Evolutionary conservation across 2,888 invertebrate genomes (phyloP), one percentile per base, ranked within the genome.

Genomic region (Agriopis leucophaearia): DNA sequence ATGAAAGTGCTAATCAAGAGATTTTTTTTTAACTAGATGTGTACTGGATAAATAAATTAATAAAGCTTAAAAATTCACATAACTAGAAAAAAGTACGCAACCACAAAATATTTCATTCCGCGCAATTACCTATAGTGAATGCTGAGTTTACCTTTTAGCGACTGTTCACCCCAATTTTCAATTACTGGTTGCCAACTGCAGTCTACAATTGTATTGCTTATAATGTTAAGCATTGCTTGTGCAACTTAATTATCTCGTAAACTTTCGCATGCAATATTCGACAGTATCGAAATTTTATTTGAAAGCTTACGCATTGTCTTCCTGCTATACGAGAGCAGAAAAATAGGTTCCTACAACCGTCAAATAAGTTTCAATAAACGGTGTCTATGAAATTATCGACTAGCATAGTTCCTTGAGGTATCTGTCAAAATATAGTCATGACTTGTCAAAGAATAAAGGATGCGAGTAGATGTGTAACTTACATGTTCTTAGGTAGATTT

Each of bases 81-180:
- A 27, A 27, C 27, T 2, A 27, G 0, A 27, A 27, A 27, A 27
- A 27, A 2, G 5, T 27, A 5, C 2, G 5, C 47, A 35, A 13
- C n/a, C 13, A 15, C 35, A 27, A 40, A 55, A 16, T 13, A 42
- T 40, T 55, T 55, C 42, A 55, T 55, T 44, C n/a, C 55, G 44
- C 55, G n/a, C n/a, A n/a, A n/a, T n/a, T n/a, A n/a, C n/a, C n/a
- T n/a, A n/a, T n/a, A n/a, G n/a, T n/a, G n/a, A n/a, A n/a, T n/a
- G n/a, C n/a, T n/a, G 42, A 55, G 8, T 55, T 44, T 44, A 44
- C 5, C 42, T 44, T 55, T 55, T 42, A 44, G 42, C 42, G 44
- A 44, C 6, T 55, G 55, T 55, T 55, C 55, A 55, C 55, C 55
- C 27, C 42, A 55, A 55, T 55, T 54, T 42, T 42, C 55, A 55